Conservation (phyloP, 2,888 invertebrate genomes). For the Helicoverpa assulta region DNA sequence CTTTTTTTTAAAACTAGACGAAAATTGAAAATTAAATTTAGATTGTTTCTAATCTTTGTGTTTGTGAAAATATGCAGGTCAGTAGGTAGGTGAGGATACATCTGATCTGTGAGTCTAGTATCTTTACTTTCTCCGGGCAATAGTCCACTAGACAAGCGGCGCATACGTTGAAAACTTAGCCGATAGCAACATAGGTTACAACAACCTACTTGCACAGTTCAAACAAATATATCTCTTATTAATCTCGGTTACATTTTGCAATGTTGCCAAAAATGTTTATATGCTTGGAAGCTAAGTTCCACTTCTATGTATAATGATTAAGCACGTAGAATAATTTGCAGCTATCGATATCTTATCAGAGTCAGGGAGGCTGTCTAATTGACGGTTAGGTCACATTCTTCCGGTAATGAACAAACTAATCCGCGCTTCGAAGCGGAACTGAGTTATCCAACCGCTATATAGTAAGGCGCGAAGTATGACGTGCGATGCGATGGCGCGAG, state of each 20-base stretch:
- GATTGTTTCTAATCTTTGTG: slow-evolving; percentile 15
- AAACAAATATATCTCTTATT: no score
- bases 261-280: neutral
- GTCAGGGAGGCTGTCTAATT: slow-evolving; percentile 21
- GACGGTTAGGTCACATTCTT: slow-evolving; percentile 62
- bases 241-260: neutral
- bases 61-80: slow-evolving; percentile 47
- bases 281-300: no score
- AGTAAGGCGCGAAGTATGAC: slow-evolving; percentile 25
- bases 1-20: neutral
- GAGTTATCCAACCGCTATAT: slow-evolving; percentile 59
- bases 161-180: slow-evolving; percentile 54
- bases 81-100: slow-evolving; percentile 47
- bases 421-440: slow-evolving; percentile 72
- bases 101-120: slow-evolving; percentile 44
- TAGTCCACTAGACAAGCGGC: slow-evolving; percentile 67
- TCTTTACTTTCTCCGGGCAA: slow-evolving; percentile 76
- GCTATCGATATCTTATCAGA: slow-evolving; percentile 16
- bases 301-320: no score
- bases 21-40: slow-evolving; percentile 7
- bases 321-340: neutral
- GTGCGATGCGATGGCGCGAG: slow-evolving; percentile 1
- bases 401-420: slow-evolving; percentile 68
- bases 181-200: slow-evolving; percentile 54
- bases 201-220: no score